phyloP scores from a whole-genome alignment of 2,888 invertebrate species.

The Eustalomyia histrio region DNA sequence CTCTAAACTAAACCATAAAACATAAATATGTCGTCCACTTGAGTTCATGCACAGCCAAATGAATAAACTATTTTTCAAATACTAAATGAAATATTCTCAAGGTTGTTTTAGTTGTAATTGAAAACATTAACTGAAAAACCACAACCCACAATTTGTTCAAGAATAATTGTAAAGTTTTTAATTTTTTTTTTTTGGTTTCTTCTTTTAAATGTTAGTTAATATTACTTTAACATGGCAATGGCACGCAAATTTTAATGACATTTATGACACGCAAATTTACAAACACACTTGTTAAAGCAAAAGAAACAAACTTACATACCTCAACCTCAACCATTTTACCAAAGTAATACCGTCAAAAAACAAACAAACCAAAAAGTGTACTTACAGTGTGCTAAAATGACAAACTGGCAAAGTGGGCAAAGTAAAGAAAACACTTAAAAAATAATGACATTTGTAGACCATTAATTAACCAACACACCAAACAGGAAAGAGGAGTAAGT shows the following conservation, averaged over 20 bases:
- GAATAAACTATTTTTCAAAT: too few relatives aligned
- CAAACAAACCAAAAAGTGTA: neutral
- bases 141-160: slow-evolving; percentile 26
- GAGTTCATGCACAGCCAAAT: too few relatives aligned
- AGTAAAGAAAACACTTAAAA: slow-evolving; percentile 40
- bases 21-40: too few relatives aligned
- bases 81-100: too few relatives aligned
- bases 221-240: slow-evolving; percentile 39
- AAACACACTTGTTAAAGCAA: slow-evolving; percentile 38
- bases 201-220: neutral
- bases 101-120: slow-evolving; percentile 1
- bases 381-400: slow-evolving; percentile 39
- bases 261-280: slow-evolving; percentile 47
- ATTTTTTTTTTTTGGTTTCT: too few relatives aligned
- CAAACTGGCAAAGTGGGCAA: slow-evolving; percentile 34
- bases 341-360: neutral
- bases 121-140: neutral
- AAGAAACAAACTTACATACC: neutral
- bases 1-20: too few relatives aligned
- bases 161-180: neutral
- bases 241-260: slow-evolving; percentile 59
- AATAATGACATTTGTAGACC: slow-evolving; percentile 56
- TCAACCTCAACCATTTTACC: neutral
- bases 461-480: slow-evolving; percentile 51
- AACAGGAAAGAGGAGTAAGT: slow-evolving; percentile 1